Evolutionary conservation across 2,888 invertebrate species (phyloP).

Genomic region (Auanema freiburgensis): DNA sequence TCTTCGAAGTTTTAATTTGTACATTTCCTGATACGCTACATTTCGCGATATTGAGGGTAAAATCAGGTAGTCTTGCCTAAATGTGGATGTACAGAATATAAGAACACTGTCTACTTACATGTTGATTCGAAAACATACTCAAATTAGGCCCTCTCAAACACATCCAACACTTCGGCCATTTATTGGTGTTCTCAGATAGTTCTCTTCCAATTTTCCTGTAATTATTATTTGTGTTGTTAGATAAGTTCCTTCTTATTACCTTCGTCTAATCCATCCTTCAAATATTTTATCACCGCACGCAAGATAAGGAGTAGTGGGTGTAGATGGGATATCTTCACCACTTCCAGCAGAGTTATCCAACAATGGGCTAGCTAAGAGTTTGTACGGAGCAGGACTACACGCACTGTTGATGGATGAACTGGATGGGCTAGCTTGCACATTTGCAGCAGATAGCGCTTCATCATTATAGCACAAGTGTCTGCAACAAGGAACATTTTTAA

Average conservation of each 20-base stretch:
- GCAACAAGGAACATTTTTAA: not conserved
- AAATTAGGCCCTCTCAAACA: slow-evolving; percentile 45
- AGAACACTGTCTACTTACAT: slow-evolving; percentile 25
- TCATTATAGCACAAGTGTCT: too few relatives aligned
- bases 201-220: slow-evolving; percentile 44
- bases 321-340: slow-evolving; percentile 13
- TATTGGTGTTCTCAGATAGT: slow-evolving; percentile 43
- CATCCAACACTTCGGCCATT: slow-evolving; percentile 61
- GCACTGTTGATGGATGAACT: slow-evolving; percentile 43
- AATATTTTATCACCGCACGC: slow-evolving; percentile 34
- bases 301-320: slow-evolving; percentile 19
- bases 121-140: slow-evolving; percentile 50
- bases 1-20: slow-evolving; percentile 57
- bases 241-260: slow-evolving; percentile 14
- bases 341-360: slow-evolving; percentile 25
- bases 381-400: slow-evolving; percentile 38
- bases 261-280: slow-evolving; percentile 49
- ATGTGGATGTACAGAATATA: slow-evolving; percentile 17
- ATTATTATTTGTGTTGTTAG: not conserved
- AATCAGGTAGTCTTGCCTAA: slow-evolving; percentile 48
- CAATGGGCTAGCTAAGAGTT: slow-evolving; percentile 19
- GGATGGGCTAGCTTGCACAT: slow-evolving; percentile 39
- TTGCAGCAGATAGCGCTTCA: slow-evolving; percentile 5
- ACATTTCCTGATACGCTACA: slow-evolving; percentile 45
- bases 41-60: slow-evolving; percentile 47